phyloP scores from a whole-genome alignment of 2,797 vertebrate genomes.

The Darevskia mixta region DNA sequence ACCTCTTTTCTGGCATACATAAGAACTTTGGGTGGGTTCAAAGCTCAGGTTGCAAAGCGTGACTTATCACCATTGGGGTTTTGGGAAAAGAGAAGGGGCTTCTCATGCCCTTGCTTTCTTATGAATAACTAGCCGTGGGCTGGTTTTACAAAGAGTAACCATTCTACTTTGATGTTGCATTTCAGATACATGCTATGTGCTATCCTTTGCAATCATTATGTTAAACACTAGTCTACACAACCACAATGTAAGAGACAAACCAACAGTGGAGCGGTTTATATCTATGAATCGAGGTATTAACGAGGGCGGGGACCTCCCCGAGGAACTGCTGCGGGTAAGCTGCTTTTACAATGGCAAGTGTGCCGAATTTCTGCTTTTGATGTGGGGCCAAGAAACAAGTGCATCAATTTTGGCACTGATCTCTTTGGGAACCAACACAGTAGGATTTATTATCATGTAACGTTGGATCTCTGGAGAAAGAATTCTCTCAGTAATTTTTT shows the following conservation, averaged over 20 bases:
- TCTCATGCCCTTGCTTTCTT: background rate
- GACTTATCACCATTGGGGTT: background rate
- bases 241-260: conserved; percentile 96
- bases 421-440: background rate
- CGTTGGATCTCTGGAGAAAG: background rate
- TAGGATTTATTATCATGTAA: background rate
- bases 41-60: background rate
- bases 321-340: conserved; percentile 94
- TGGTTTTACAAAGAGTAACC: background rate
- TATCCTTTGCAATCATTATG: conserved; percentile 98
- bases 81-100: background rate
- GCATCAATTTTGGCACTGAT: background rate
- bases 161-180: conserved; percentile 24
- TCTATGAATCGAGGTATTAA: conserved; percentile 98
- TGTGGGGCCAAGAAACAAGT: background rate
- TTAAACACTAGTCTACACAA: conserved; percentile 98
- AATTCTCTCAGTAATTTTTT: background rate
- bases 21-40: background rate
- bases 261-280: conserved; percentile 94
- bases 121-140: background rate
- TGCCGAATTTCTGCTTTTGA: conserved; percentile 5
- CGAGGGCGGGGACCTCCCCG: conserved; percentile 95
- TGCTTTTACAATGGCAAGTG: conserved; percentile 11
- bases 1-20: background rate
- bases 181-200: conserved; percentile 95